Evolutionary conservation across 2,888 invertebrate species (phyloP).

Genomic region (Agrotis ipsilon): DNA sequence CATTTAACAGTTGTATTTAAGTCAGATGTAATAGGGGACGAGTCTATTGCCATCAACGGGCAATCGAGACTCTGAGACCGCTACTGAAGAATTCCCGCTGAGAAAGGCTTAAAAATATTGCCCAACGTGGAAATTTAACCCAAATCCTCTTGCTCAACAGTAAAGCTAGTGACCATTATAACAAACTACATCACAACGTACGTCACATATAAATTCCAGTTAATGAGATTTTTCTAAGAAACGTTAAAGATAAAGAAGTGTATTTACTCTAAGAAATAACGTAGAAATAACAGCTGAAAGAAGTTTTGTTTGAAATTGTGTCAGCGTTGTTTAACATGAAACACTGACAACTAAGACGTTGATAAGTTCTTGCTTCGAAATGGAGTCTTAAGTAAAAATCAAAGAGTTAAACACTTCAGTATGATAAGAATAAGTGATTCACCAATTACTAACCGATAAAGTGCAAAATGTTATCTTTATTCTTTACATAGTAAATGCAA

Average conservation of each 20-base stretch:
- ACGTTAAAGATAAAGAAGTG: neutral
- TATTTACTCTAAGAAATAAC: slow-evolving; percentile 26
- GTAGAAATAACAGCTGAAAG: slow-evolving; percentile 20
- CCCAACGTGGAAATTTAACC: neutral
- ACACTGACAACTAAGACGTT: slow-evolving; percentile 34
- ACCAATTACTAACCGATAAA: too few species aligned
- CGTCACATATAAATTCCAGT: slow-evolving; percentile 3
- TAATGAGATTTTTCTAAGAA: slow-evolving; percentile 20
- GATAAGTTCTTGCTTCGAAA: slow-evolving; percentile 31
- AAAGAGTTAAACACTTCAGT: neutral
- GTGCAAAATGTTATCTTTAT: too few species aligned
- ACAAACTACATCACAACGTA: neutral
- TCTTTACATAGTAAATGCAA: too few species aligned
- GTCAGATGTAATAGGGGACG: too few species aligned
- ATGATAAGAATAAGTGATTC: neutral
- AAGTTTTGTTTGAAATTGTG: slow-evolving; percentile 52
- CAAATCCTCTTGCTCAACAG: too few species aligned
- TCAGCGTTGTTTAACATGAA: slow-evolving; percentile 41
- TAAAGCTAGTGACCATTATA: neutral
- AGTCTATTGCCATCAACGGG: neutral
- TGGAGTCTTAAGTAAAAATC: slow-evolving; percentile 3
- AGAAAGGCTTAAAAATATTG: neutral
- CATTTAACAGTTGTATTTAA: neutral
- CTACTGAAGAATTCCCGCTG: neutral
- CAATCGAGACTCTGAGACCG: too few species aligned